Conservation (phyloP, 1,140 invertebrate species). For the Bathynomus jamesi region DNA sequence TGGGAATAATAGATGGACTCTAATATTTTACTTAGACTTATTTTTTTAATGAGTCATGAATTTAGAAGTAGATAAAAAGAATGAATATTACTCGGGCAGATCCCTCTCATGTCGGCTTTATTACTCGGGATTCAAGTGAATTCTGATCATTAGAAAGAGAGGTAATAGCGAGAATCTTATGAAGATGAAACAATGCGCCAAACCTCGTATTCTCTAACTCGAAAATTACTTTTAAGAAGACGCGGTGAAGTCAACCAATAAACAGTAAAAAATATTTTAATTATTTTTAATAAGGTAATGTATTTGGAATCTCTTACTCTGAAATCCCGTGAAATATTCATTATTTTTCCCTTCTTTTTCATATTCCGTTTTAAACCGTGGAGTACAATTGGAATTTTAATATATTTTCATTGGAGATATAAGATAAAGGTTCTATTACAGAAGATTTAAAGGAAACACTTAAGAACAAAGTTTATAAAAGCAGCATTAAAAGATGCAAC, state of each 20-base stretch:
- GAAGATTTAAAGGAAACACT: no score
- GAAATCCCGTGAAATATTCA: no score
- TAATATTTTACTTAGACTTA: background rate
- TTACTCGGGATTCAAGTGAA: background rate
- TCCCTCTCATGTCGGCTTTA: background rate
- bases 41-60: constrained; percentile 1
- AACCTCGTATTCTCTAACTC: background rate
- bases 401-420: no score
- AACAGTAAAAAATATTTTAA: no score
- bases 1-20: background rate
- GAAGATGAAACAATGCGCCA: background rate
- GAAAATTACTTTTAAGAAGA: background rate
- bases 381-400: no score
- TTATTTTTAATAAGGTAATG: no score
- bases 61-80: background rate
- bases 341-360: no score
- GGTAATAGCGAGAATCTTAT: background rate
- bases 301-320: no score
- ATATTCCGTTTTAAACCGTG: no score
- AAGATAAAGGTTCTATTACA: no score
- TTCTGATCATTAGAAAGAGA: background rate
- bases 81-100: background rate
- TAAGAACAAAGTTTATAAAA: no score
- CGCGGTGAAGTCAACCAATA: background rate
- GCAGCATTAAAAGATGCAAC: no score